Evolutionary conservation across 2,113 vertebrate genomes (phyloP), one percentile per base, ranked within the genome.

Genomic region (Tympanuchus pallidicinctus): DNA sequence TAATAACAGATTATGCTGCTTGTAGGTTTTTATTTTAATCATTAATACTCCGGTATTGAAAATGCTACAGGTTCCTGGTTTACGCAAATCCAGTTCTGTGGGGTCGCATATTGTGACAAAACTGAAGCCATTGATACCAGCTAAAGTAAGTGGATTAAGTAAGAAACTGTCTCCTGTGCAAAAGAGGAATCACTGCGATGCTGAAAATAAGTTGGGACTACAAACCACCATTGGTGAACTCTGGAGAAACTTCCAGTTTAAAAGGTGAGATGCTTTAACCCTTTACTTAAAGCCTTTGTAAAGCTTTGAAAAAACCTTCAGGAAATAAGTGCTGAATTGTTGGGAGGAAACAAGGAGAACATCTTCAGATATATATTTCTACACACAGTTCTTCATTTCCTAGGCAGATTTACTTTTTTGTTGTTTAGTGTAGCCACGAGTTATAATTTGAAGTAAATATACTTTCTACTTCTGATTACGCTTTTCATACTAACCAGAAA

Each of bases 221-320:
- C 99, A 99, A 93, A 92, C 97, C 40, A 98, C 98, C 71, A 98
- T 99, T 97, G 98, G 96, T 56, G 97, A 98, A 61, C 97, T 99
- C 9, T 98, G 99, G 98, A 99, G 98, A 88, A 99, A 97, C 92
- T 99, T 99, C 92, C 98, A 98, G 8, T 99, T 98, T 97, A 98
- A 98, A 96, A 99, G 97, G 99, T 99, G 76, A 94, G 97, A 97
- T 82, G 12, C 24, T 93, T 88, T 74, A 43, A 54, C 13, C 5
- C 25, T 56, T 60, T 82, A 28, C 9, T 72, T 72, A 43, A 2
- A 13, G 69, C 3, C 7, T 3, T 28, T 34, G 4, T 34, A 11
- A 42, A 12, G 1, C 61, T 38, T 57, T 40, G 15, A 18, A 74
- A 84, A 48, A 15, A 27, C 28, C 27, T 54, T 28, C 52, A 54